Evolutionary conservation across 2,797 vertebrate genomes (phyloP), one percentile per base, ranked within the genome.

Genomic region (Salmo trutta): DNA sequence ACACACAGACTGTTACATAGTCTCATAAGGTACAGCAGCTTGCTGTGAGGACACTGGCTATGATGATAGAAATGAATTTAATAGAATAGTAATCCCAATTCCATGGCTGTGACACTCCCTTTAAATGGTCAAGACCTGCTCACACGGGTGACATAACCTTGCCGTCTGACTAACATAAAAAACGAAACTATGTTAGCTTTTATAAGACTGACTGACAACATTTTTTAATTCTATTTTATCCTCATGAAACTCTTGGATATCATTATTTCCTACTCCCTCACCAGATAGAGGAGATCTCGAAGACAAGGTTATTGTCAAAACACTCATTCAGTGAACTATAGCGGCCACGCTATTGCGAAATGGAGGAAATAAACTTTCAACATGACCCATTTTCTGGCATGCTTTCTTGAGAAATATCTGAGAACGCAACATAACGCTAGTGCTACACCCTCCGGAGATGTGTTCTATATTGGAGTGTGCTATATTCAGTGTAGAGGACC

Each of bases 331-430:
- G 59, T 21, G 21, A 62, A 62, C 16, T 24, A 8, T 21, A 62
- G 56, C 21, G n/a, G 56, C 21, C n/a, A 21, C n/a, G 8, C 56
- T 62, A 72, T 75, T 88, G 81, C 79, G 24, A 79, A 83, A 83
- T 77, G 83, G 77, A 76, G 75, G 76, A 77, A 59, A 72, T 66
- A 70, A 14, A 24, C 59, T 24, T 62, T 29, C 69, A 81, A 85
- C 79, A 7, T 91, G 88, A 91, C 90, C 90, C 86, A 90, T 76
- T 91, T 92, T 75, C 81, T 70, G n/a, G 68, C 69, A 83, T 78
- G 76, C 78, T 83, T 82, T 81, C 75, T 75, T 75, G 73, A 87
- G 75, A 84, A 88, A 83, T 73, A 80, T 87, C 74, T 85, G 79
- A 83, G 80, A 83, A 80, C 74, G 75, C 71, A 75, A 67, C 51